A percentile compares a stretch with the other conserved stretches of the same genome.
Evolutionary conservation across 2,797 vertebrate genomes (phyloP).

Genomic region (Anomalospiza imberbis): DNA sequence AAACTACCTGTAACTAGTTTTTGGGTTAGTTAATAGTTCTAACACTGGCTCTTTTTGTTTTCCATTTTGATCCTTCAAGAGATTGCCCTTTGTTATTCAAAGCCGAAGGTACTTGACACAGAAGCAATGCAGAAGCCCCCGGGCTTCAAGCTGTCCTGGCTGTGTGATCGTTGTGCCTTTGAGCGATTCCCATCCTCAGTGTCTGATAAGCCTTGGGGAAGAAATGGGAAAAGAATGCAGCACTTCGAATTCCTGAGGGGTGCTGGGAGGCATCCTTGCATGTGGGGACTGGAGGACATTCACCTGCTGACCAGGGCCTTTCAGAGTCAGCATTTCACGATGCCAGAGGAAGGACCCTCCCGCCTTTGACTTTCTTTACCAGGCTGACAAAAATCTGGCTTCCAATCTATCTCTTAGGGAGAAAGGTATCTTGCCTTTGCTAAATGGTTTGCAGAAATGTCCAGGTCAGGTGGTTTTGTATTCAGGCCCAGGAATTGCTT

Average conservation of each 20-base stretch:
- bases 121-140: slow-evolving; percentile 21
- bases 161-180: neutral
- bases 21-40: slow-evolving; percentile 1
- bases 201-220: slow-evolving; percentile 34
- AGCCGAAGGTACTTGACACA: neutral
- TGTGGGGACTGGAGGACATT: neutral
- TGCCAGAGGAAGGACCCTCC: neutral
- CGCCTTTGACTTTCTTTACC: neutral
- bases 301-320: neutral
- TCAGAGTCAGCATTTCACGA: neutral
- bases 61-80: neutral
- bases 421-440: neutral
- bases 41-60: neutral
- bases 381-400: neutral
- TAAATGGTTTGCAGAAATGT: neutral
- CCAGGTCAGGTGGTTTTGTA: neutral
- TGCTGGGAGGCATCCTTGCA: neutral
- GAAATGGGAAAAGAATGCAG: slow-evolving; percentile 21
- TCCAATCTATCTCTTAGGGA: accelerated
- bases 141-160: neutral
- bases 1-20: neutral
- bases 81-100: slow-evolving; percentile 47
- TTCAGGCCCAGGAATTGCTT: neutral
- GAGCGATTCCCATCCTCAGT: neutral
- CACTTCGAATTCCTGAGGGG: neutral